These are phyloP conservation scores for Drosophila rufa DNA, from an alignment of 1,140 invertebrate species.

Conservation along the genomic window DNA sequence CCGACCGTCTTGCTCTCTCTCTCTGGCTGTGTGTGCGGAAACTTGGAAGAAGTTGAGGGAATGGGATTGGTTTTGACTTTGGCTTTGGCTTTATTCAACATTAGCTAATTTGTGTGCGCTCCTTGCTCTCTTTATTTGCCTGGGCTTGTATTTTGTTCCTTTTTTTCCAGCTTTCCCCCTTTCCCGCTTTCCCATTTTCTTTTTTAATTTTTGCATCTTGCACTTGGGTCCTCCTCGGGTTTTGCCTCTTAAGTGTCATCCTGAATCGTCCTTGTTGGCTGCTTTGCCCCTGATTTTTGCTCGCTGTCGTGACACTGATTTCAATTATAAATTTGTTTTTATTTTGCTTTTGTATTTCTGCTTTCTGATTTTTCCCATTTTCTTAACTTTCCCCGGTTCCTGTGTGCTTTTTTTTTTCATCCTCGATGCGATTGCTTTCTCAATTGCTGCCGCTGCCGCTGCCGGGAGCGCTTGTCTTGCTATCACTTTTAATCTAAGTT, in stretches of 20 bases:
- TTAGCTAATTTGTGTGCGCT: slow-evolving; percentile 78
- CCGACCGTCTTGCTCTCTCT: neutral
- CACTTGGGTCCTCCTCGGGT: slow-evolving; percentile 13
- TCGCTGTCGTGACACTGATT: slow-evolving; percentile 73
- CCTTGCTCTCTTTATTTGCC: slow-evolving; percentile 9
- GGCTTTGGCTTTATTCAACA: slow-evolving; percentile 64
- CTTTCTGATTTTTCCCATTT: slow-evolving; percentile 24
- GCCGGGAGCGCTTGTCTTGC: slow-evolving; percentile 58
- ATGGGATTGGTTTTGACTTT: slow-evolving; percentile 63
- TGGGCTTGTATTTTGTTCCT: neutral
- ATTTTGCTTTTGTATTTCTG: neutral
- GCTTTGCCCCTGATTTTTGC: slow-evolving; percentile 2
- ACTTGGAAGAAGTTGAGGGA: slow-evolving; percentile 49
- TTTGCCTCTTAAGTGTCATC: slow-evolving; percentile 57
- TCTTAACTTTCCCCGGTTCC: slow-evolving; percentile 5
- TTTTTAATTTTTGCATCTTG: slow-evolving; percentile 48
- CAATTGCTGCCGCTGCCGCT: slow-evolving; percentile 53
- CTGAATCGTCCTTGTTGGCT: slow-evolving; percentile 30
- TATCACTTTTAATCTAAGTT: slow-evolving; percentile 76
- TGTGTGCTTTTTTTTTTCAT: neutral
- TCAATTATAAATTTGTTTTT: slow-evolving; percentile 79
- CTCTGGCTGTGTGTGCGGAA: neutral
- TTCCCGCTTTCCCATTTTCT: neutral
- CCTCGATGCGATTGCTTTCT: slow-evolving; percentile 64
- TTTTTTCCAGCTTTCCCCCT: neutral